These are phyloP conservation scores for Poecile atricapillus DNA, from an alignment of 2,113 vertebrate genomes.

Conservation along the genomic window DNA sequence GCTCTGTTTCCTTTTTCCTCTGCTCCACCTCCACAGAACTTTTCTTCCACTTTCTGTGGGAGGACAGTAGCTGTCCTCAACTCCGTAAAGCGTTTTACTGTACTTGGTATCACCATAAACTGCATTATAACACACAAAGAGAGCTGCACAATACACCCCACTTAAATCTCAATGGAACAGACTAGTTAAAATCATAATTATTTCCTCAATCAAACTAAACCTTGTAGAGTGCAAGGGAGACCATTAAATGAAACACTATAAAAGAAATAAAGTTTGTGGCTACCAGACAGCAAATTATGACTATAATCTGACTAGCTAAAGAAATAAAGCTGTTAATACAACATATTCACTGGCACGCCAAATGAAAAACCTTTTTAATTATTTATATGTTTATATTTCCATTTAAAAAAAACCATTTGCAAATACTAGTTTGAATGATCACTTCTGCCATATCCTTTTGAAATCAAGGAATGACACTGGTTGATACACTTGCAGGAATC, in stretches of 20 bases:
- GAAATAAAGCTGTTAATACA: constrained; percentile 18
- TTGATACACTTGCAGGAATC: not conserved
- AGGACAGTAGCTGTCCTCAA: constrained; percentile 38
- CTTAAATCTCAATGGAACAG: constrained; percentile 14
- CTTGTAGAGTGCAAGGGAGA: constrained; percentile 35
- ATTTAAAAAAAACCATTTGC: not conserved
- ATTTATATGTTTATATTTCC: not conserved
- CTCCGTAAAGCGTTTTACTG: constrained; percentile 19
- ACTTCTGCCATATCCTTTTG: not conserved
- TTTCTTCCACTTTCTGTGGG: not conserved
- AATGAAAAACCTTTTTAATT: not conserved
- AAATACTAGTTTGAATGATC: not conserved
- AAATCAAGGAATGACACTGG: not conserved
- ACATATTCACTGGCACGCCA: not conserved
- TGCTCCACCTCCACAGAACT: not conserved
- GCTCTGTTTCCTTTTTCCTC: not conserved
- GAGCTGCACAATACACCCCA: not conserved
- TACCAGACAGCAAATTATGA: constrained; percentile 42
- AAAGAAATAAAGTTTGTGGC: constrained; percentile 36
- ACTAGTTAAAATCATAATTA: constrained; percentile 50
- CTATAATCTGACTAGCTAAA: constrained; percentile 14
- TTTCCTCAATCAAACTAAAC: constrained; percentile 54
- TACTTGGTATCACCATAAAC: not conserved
- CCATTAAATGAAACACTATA: constrained; percentile 44
- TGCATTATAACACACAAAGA: not conserved